Evolutionary conservation across 2,113 vertebrate species (phyloP), one percentile per base, ranked within the genome.

Genomic region (Sinocyclocheilus grahami): DNA sequence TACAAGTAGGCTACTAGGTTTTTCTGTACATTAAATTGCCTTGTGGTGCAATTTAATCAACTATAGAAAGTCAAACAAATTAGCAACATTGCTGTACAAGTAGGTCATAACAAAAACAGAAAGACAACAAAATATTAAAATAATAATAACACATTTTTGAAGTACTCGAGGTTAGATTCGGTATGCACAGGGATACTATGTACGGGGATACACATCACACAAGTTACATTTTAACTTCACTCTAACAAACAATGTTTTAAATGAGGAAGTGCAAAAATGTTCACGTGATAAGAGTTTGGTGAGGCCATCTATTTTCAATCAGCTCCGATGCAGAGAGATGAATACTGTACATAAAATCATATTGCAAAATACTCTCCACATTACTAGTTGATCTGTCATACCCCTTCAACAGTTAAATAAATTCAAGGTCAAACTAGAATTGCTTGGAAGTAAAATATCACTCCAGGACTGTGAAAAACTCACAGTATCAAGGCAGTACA

Each of bases 181-280:
- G 27, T n/a, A 83, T 55, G 65, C 24, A 30, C 60, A 18, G 1
- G 1, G 5, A 71, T 55, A 55, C 72, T 74, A 33, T 33, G 53
- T 53, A 53, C 13, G 79, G 65, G 10, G 4, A 55, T 55, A 55
- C 20, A 83, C 65, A 46, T 18, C 33, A 60, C 10, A 12, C 65
- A 79, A 88, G 91, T 94, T 92, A 94, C 39, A 92, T 71, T 94
- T 94, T 94, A 94, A 94, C 94, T 72, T 86, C 82, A 80, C 62
- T 1, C 63, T 86, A 86, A 69, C 82, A 87, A 85, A 72, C 51
- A 48, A 82, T 67, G 82, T 27, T 51, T 90, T 90, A 81, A 90
- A 87, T 39, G 80, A 88, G 58, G 75, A 89, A 90, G 83, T 88
- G 85, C 18, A 16, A 12, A n/a, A 75, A 77, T 60, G 18, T 69